Evolutionary conservation across 2,797 vertebrate species (phyloP).

Genomic region (Catharus ustulatus): DNA sequence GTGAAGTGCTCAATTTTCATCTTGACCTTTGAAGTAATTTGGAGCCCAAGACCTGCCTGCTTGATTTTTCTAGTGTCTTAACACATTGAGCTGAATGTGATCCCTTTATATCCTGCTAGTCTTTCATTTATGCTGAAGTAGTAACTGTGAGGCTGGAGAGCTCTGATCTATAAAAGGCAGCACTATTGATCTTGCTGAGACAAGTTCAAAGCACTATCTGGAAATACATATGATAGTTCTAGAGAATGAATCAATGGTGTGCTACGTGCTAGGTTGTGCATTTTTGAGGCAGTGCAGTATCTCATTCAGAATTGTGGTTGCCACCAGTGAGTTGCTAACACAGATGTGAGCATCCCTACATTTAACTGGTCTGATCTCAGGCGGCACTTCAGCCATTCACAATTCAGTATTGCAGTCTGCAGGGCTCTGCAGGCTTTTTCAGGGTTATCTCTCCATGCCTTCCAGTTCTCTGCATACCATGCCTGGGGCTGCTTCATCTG

Average conservation of each 20-base stretch:
- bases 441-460: not conserved
- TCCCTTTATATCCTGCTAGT: not conserved
- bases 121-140: not conserved
- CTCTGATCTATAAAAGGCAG: not conserved
- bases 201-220: not conserved
- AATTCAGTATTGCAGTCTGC: not conserved
- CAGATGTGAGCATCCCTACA: not conserved
- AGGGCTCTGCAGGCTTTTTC: not conserved
- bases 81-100: not conserved
- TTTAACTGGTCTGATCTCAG: not conserved
- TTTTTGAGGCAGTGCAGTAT: not conserved
- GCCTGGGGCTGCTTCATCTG: no score
- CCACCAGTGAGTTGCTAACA: not conserved
- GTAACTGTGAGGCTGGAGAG: not conserved
- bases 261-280: not conserved
- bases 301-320: not conserved
- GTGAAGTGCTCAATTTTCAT: not conserved
- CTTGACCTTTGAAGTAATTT: not conserved
- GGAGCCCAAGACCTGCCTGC: not conserved
- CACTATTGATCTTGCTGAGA: slow-evolving; percentile 14
- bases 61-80: not conserved
- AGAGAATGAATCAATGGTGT: not conserved
- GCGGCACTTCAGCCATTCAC: not conserved
- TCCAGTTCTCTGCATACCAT: not conserved
- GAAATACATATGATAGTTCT: not conserved